Conservation (phyloP, 2,113 vertebrate genomes). For the Platysteira castanea region DNA sequence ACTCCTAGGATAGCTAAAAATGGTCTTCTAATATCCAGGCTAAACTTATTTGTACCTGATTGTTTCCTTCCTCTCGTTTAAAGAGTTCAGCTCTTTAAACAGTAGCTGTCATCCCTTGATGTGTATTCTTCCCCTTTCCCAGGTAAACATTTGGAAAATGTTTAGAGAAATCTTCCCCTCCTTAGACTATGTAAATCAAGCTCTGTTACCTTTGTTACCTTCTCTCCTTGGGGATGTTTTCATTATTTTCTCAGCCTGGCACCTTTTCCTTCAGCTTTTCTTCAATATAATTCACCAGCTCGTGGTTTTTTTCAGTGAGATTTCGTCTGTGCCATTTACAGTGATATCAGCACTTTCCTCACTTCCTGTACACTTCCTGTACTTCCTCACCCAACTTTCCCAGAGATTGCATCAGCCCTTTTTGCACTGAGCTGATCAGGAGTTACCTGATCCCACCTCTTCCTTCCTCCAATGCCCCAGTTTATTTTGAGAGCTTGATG, state of each 20-base stretch:
- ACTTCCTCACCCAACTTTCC: not conserved
- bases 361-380: not conserved
- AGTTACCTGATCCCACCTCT: not conserved
- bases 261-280: not conserved
- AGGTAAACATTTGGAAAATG: not conserved
- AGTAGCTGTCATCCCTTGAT: not conserved
- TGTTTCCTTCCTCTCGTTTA: not conserved
- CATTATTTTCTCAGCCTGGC: not conserved
- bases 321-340: not conserved
- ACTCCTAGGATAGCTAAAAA: not conserved
- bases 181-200: rapidly evolving
- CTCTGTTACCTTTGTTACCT: not conserved
- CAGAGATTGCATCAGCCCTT: constrained; percentile 18
- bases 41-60: not conserved
- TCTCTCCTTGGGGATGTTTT: not conserved
- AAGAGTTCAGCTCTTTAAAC: not conserved
- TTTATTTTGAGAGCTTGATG: not conserved
- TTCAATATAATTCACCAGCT: not conserved
- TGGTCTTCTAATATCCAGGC: not conserved
- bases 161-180: not conserved
- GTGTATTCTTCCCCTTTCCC: not conserved
- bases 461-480: not conserved
- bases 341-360: not conserved
- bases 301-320: not conserved
- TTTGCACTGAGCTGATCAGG: not conserved